These are phyloP conservation scores for Premnoplex brunnescens DNA, from an alignment of 2,797 vertebrate species.

Conservation along the genomic window DNA sequence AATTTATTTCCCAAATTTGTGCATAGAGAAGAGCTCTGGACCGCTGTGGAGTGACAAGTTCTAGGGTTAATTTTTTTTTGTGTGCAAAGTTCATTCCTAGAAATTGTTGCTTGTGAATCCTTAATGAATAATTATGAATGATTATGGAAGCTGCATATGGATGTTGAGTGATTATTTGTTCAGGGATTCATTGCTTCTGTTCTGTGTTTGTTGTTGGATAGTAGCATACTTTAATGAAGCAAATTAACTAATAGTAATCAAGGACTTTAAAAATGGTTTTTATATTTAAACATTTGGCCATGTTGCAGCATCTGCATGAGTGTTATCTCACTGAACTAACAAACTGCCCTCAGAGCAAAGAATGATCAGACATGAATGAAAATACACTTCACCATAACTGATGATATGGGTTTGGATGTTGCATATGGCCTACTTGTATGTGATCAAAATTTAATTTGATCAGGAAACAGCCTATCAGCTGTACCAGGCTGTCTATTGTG, in stretches of 20 bases:
- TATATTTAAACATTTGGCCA: background rate
- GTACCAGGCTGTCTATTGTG: background rate
- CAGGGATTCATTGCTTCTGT: background rate
- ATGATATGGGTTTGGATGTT: background rate
- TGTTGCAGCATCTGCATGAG: background rate
- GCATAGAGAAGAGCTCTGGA: background rate
- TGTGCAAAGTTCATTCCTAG: background rate
- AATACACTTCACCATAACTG: background rate
- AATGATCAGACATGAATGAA: background rate
- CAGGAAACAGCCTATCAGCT: background rate
- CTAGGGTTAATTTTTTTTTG: background rate
- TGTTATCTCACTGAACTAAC: background rate
- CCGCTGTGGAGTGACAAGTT: background rate
- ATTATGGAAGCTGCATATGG: background rate
- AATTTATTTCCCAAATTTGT: background rate
- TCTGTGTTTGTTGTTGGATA: background rate
- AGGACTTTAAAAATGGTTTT: background rate
- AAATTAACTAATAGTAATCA: background rate
- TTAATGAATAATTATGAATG: background rate
- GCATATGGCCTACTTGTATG: background rate
- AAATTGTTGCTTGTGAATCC: background rate
- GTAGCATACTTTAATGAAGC: background rate
- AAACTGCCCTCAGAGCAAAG: background rate
- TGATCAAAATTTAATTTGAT: rapidly evolving
- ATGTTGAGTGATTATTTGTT: background rate